Conservation (phyloP, 2,888 invertebrate genomes). For the Mechanitis mazaeus region DNA sequence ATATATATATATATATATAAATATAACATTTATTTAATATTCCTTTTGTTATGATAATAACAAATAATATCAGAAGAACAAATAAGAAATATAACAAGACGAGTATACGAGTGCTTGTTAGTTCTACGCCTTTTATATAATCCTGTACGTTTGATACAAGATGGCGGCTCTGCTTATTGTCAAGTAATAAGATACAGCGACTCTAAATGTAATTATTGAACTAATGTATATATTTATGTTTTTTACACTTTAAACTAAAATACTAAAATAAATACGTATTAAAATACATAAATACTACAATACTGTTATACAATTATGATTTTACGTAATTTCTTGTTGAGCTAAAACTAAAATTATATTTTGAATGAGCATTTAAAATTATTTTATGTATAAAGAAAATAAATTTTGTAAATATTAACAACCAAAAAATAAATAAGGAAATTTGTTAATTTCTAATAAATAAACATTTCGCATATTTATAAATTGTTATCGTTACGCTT, state of each 20-base stretch:
- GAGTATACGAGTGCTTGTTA: constrained; percentile 48
- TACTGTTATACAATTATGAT: too few relatives aligned
- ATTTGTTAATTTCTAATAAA: neutral
- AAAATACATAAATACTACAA: too few relatives aligned
- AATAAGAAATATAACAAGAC: too few relatives aligned
- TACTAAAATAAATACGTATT: too few relatives aligned
- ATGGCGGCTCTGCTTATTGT: neutral
- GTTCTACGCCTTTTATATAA: constrained; percentile 34
- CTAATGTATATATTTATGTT: neutral
- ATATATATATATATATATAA: too few relatives aligned
- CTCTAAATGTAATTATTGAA: neutral
- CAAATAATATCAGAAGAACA: neutral
- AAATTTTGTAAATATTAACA: too few relatives aligned
- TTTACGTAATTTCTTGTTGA: too few relatives aligned
- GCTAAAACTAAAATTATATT: neutral
- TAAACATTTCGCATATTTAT: neutral
- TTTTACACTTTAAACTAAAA: too few relatives aligned
- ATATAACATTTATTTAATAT: too few relatives aligned
- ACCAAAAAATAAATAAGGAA: neutral
- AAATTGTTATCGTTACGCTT: neutral
- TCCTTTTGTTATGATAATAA: too few relatives aligned
- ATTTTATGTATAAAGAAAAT: too few relatives aligned
- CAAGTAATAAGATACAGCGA: neutral
- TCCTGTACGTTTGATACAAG: neutral
- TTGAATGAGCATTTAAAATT: neutral